Evolutionary conservation across 2,797 vertebrate species (phyloP), one percentile per base, ranked within the genome.

Genomic region (Dendrocincla tyrannina): DNA sequence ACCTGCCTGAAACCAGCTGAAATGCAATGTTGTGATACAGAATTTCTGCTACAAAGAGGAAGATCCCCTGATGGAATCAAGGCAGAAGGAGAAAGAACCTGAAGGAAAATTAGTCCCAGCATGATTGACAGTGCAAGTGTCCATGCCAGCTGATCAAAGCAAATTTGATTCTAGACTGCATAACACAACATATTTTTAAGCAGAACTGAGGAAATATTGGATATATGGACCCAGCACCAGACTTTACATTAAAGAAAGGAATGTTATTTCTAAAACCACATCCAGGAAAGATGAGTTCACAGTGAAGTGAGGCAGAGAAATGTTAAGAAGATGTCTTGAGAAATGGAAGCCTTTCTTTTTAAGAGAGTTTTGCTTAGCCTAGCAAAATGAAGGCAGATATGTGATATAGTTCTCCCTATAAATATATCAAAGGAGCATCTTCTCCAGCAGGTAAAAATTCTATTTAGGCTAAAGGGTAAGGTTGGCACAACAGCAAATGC

Each of bases 381-480:
- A 72, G 91, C 79, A 95, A 94, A 95, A 88, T 59, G 39, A 94
- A 77, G 83, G 85, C 76, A 93, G 95, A 84, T 93, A 86, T 91
- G 91, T 86, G 89, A 82, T 91, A 47, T 76, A 84, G 80, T 66
- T 93, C 88, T 81, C 50, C 37, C 89, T 66, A 86, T 94, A 96
- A 95, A 97, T 93, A 95, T 30, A 81, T 89, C 88, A 90, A 84
- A 86, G 47, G 55, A 93, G 23, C 88, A 88, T 95, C 94, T 87
- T 92, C 93, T 75, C 66, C 66, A 88, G 74, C 73, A 84, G 63
- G 69, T 62, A n/a, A 47, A 88, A 94, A 91, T 91, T 42, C 76
- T 90, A n/a, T 93, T 96, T 76, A 93, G 84, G n/a, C 46, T 84
- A 81, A 80, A 88, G 73, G 30, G 20, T 60, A 74, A 84, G 89